Conservation (phyloP, 2,888 invertebrate genomes). For the Boloria selene region DNA sequence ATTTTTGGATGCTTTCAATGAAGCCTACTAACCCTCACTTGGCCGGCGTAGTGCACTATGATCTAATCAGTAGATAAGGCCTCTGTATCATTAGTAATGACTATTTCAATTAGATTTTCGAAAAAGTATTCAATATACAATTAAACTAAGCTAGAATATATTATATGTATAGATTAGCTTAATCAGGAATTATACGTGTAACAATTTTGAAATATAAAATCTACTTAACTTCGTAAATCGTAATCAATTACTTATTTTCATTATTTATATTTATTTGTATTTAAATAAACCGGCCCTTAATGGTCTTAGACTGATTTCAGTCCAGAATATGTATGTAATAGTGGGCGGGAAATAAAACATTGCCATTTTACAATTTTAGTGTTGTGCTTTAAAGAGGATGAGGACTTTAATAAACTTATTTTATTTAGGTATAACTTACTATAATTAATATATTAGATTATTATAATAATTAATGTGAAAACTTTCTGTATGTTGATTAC, state of each 20-base stretch:
- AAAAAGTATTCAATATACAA: too few relatives aligned
- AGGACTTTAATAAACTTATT: too few relatives aligned
- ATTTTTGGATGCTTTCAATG: too few relatives aligned
- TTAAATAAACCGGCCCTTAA: constrained; percentile 26
- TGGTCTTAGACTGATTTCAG: constrained; percentile 21
- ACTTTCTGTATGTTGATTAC: background rate
- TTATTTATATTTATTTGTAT: constrained; percentile 31
- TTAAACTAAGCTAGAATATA: background rate
- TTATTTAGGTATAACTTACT: too few relatives aligned
- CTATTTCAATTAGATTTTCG: too few relatives aligned
- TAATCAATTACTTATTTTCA: constrained; percentile 26
- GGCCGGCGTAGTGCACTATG: too few relatives aligned
- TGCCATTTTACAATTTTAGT: constrained; percentile 27
- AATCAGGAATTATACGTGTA: constrained; percentile 3
- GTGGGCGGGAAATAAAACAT: constrained; percentile 34
- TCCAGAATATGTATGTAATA: constrained; percentile 27
- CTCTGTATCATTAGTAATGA: background rate
- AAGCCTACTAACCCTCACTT: too few relatives aligned
- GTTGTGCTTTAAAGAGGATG: constrained; percentile 4
- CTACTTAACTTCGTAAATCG: constrained; percentile 27
- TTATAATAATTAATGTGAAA: background rate
- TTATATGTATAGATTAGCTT: constrained; percentile 7
- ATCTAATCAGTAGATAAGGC: too few relatives aligned
- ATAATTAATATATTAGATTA: too few relatives aligned
- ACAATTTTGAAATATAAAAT: constrained; percentile 19